Percentiles rank a stretch among this genome's conserved stretches.
Conservation (phyloP, 1,140 invertebrate species). For the Orchesella cincta region DNA sequence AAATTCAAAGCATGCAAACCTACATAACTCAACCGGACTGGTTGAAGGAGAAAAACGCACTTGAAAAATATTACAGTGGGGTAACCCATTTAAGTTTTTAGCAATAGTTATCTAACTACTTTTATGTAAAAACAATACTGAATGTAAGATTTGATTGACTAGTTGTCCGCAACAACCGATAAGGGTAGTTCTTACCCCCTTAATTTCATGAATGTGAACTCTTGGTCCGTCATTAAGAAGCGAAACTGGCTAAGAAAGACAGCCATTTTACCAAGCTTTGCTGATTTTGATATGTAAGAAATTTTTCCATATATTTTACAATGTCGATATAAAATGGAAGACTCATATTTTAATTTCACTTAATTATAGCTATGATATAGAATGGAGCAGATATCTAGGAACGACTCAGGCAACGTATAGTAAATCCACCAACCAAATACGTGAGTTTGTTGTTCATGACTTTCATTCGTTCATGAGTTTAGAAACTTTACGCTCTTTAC, state of each 20-base stretch:
- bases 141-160: not conserved
- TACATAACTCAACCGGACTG: not conserved
- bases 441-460: not conserved
- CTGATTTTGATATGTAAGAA: too few relatives aligned
- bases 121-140: not conserved
- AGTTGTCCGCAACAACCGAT: not conserved
- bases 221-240: not conserved
- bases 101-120: too few relatives aligned
- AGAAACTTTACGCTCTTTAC: not conserved
- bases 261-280: too few relatives aligned
- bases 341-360: too few relatives aligned
- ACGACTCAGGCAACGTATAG: not conserved
- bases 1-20: conserved; percentile 8
- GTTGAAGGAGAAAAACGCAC: not conserved
- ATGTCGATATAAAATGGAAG: too few relatives aligned
- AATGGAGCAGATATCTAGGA: not conserved
- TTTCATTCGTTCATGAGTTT: too few relatives aligned
- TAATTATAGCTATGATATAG: conserved; percentile 19
- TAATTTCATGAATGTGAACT: not conserved
- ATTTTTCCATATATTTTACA: too few relatives aligned
- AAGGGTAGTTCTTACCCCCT: conserved; percentile 11
- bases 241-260: too few relatives aligned
- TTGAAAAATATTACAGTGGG: not conserved
- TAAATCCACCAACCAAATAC: conserved; percentile 3
- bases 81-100: not conserved